Evolutionary conservation across 2,797 vertebrate genomes (phyloP), one percentile per base, ranked within the genome.

Genomic region (Scleropages formosus): DNA sequence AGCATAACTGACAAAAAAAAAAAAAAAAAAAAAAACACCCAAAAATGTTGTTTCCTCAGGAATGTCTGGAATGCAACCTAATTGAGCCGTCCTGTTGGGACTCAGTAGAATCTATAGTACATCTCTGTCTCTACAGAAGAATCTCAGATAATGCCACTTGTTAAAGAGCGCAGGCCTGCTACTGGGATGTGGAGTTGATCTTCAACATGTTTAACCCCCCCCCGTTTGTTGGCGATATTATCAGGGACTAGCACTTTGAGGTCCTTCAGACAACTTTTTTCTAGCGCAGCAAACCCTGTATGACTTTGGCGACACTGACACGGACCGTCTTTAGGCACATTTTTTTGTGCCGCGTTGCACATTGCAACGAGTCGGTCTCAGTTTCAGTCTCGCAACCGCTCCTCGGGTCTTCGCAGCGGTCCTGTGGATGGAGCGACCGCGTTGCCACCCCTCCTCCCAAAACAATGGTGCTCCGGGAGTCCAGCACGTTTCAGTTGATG

Each of bases 401-500:
- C 24, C 13, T 22, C 15, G 8, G 49, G 49, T 22, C 12, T 39
- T 46, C 67, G 20, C 44, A 39, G 2, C 24, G 39, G 6, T 8
- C 3, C 44, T 46, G n/a, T 0, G 44, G n/a, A 7, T 7, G 9
- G 39, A 15, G n/a, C 22, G 13, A 11, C 65, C 20, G 11, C 13
- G 4, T 20, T 49, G 44, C 0, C 44, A 22, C 18, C 13, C 47
- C 13, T 24, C 31, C 31, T 2, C 31, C 31, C 31, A 39, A 39
- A 39, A 39, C 31, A 39, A 2, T 39, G 31, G 31, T 39, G 92
- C 91, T 92, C 91, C 89, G 91, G 87, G 90, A 93, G 91, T 88
- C 85, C 88, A 91, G 85, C 80, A 73, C 79, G 89, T 95, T 95
- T 95, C 96, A 96, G 96, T 97, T 97, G 94, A 96, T 97, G 95